These are phyloP conservation scores for Salvator merianae DNA, from an alignment of 2,113 vertebrate species.

Conservation along the genomic window DNA sequence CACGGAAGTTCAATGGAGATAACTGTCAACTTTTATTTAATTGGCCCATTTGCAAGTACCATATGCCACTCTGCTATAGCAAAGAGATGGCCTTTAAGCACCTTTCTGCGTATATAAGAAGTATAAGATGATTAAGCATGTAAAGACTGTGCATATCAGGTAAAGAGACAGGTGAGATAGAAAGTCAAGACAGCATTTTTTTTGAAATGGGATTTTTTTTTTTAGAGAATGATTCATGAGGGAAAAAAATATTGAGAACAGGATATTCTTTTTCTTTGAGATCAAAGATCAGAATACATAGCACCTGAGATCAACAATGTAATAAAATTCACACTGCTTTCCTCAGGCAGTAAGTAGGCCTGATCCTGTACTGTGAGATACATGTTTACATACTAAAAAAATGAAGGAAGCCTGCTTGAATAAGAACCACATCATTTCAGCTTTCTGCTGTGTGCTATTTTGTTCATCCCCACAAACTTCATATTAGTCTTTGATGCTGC, in stretches of 20 bases:
- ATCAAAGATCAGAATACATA: slow-evolving; percentile 27
- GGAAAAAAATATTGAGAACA: slow-evolving; percentile 53
- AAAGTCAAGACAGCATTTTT: slow-evolving; percentile 63
- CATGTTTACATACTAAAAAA: slow-evolving; percentile 56
- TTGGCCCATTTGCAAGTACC: slow-evolving; percentile 40
- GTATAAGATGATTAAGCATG: slow-evolving; percentile 32
- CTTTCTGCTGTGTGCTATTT: slow-evolving; percentile 49
- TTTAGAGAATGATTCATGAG: slow-evolving; percentile 39
- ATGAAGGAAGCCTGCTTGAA: slow-evolving; percentile 47
- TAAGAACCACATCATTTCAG: slow-evolving; percentile 60
- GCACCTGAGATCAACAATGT: slow-evolving; percentile 58
- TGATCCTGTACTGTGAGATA: slow-evolving; percentile 40
- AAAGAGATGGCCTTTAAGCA: background rate
- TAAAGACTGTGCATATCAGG: slow-evolving; percentile 47
- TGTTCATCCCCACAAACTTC: slow-evolving; percentile 61
- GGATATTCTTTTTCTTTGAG: slow-evolving; percentile 42
- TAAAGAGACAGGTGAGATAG: slow-evolving; percentile 47
- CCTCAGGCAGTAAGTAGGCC: slow-evolving; percentile 47
- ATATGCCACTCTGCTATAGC: background rate
- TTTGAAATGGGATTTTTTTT: slow-evolving; percentile 62
- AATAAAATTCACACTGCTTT: slow-evolving; percentile 64
- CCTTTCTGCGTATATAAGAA: background rate
- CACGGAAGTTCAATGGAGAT: slow-evolving; percentile 69
- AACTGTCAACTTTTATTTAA: slow-evolving; percentile 68
- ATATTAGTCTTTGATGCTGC: slow-evolving; percentile 59